Evolutionary conservation across 2,113 vertebrate species (phyloP).

Genomic region (Pachyramphus minor): DNA sequence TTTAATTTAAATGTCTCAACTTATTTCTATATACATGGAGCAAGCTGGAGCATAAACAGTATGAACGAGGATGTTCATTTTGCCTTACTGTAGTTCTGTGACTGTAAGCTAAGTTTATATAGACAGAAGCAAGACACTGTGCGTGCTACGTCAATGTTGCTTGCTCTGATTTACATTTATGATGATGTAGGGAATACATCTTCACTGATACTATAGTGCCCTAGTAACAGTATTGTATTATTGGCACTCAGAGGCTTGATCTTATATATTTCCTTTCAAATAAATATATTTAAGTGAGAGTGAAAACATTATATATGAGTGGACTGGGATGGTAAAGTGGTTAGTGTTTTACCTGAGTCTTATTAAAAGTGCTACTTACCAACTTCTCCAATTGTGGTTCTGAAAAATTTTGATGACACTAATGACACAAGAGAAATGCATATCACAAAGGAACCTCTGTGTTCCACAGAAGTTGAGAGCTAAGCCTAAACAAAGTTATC

Average conservation of each 20-base stretch:
- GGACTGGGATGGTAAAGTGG: neutral
- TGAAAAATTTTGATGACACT: neutral
- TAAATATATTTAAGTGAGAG: neutral
- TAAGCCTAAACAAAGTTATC: neutral
- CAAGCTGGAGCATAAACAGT: neutral
- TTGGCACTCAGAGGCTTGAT: neutral
- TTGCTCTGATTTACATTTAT: neutral
- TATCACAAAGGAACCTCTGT: neutral
- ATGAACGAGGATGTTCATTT: neutral
- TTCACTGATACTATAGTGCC: neutral
- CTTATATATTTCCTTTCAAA: neutral
- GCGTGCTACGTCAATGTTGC: neutral
- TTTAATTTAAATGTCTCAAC: neutral
- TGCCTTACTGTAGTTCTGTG: neutral
- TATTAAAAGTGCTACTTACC: neutral
- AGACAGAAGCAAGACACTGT: neutral
- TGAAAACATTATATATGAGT: neutral
- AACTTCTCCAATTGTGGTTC: neutral
- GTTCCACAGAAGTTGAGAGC: neutral
- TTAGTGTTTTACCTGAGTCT: neutral
- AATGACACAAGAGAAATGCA: neutral
- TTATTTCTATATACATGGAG: neutral
- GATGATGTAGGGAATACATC: neutral
- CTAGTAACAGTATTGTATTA: neutral
- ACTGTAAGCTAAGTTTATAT: neutral